phyloP scores from a whole-genome alignment of 2,113 vertebrate genomes.

The Ictidomys tridecemlineatus region DNA sequence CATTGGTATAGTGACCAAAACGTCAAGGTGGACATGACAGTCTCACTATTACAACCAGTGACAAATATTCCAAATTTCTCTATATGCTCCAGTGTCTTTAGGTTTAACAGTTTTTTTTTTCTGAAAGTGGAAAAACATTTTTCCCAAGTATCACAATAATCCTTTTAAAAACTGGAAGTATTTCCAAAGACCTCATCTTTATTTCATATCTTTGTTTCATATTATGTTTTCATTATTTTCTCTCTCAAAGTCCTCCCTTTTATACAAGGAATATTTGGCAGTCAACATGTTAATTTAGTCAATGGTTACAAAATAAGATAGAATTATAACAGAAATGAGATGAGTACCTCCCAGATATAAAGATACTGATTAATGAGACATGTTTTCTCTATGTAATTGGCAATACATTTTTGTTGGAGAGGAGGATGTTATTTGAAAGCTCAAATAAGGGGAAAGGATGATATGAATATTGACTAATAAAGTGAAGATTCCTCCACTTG shows the following conservation, averaged over 20 bases:
- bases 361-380: background rate
- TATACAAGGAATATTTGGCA: background rate
- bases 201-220: background rate
- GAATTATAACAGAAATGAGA: background rate
- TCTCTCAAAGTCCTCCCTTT: background rate
- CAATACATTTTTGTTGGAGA: background rate
- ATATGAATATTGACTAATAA: background rate
- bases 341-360: background rate
- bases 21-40: accelerated
- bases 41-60: background rate
- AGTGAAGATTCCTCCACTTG: background rate
- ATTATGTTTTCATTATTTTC: background rate
- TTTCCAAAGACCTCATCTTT: background rate
- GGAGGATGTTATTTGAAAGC: background rate
- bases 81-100: background rate
- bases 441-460: background rate
- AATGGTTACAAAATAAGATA: background rate
- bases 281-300: background rate
- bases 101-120: background rate
- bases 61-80: background rate
- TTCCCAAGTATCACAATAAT: background rate
- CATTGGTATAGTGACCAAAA: background rate
- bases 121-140: background rate
- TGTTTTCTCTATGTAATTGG: background rate
- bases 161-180: background rate